These are phyloP conservation scores for Phoxinus phoxinus DNA, from an alignment of 2,113 vertebrate genomes.

Conservation along the genomic window DNA sequence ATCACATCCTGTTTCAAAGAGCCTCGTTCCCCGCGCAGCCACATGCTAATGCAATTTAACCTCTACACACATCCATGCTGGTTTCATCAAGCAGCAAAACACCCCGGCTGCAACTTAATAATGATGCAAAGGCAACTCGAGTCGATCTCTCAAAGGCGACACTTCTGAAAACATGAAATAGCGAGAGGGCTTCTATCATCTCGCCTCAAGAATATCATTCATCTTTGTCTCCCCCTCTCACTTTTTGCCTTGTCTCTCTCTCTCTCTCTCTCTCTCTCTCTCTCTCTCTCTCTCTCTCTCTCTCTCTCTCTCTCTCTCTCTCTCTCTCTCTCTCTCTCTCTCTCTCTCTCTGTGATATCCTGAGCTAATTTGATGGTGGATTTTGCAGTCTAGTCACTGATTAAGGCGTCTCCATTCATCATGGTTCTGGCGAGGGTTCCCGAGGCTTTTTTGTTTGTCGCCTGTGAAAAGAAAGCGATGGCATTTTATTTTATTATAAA, in stretches of 20 bases:
- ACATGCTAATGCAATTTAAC: slow-evolving; percentile 55
- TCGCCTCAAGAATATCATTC: slow-evolving; percentile 52
- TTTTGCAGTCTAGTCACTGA: slow-evolving; percentile 51
- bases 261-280: neutral
- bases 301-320: slow-evolving; percentile 14
- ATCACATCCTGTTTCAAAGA: slow-evolving; percentile 29
- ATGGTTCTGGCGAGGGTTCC: slow-evolving; percentile 61
- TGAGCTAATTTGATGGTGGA: slow-evolving; percentile 46
- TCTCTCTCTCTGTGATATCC: slow-evolving; percentile 9
- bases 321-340: slow-evolving; percentile 14
- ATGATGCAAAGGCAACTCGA: slow-evolving; percentile 32
- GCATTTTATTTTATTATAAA: slow-evolving; percentile 60
- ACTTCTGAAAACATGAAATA: neutral
- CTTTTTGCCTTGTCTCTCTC: neutral
- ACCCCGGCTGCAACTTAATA: slow-evolving; percentile 44
- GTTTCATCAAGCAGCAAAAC: slow-evolving; percentile 47
- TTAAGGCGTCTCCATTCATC: slow-evolving; percentile 63
- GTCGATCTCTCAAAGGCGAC: slow-evolving; percentile 34
- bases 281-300: slow-evolving; percentile 14
- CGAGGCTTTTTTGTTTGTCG: slow-evolving; percentile 57
- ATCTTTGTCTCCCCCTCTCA: slow-evolving; percentile 44
- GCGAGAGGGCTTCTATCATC: slow-evolving; percentile 37
- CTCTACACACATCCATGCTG: slow-evolving; percentile 25
- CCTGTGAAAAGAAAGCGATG: slow-evolving; percentile 32
- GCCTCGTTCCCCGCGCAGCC: slow-evolving; percentile 11